Evolutionary conservation across 2,888 invertebrate species (phyloP).

Genomic region (Dendrolimus pini): DNA sequence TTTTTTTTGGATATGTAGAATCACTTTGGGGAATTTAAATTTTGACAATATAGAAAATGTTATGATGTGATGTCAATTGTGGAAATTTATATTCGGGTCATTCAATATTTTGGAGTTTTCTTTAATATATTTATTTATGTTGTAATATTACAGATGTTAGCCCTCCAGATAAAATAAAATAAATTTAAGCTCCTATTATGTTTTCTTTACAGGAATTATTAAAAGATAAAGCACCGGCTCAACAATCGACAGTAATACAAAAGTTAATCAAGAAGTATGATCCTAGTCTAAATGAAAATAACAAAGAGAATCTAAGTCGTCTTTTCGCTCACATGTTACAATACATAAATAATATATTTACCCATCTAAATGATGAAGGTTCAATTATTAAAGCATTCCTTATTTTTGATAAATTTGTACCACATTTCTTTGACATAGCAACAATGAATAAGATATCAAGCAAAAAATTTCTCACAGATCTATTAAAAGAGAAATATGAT

Average conservation of each 20-base stretch:
- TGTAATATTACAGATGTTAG: too few relatives aligned
- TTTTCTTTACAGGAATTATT: constrained; percentile 70
- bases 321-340: constrained; percentile 87
- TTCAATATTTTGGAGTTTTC: too few relatives aligned
- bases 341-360: constrained; percentile 82
- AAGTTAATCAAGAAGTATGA: constrained; percentile 93
- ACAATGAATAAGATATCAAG: constrained; percentile 83
- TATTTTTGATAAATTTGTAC: constrained; percentile 74
- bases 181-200: background rate
- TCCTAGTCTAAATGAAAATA: constrained; percentile 85
- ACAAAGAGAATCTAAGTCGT: constrained; percentile 84
- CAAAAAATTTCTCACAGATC: constrained; percentile 80
- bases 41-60: too few relatives aligned
- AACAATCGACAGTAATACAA: constrained; percentile 84
- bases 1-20: too few relatives aligned
- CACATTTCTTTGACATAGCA: constrained; percentile 81
- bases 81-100: too few relatives aligned
- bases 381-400: constrained; percentile 74
- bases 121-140: too few relatives aligned
- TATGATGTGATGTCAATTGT: too few relatives aligned
- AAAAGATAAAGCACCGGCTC: constrained; percentile 74
- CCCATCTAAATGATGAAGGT: constrained; percentile 40
- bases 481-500: constrained; percentile 83
- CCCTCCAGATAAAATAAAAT: too few relatives aligned
- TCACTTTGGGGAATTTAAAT: too few relatives aligned